phyloP scores from a whole-genome alignment of 2,113 vertebrate species.

The Apeltes quadracus region DNA sequence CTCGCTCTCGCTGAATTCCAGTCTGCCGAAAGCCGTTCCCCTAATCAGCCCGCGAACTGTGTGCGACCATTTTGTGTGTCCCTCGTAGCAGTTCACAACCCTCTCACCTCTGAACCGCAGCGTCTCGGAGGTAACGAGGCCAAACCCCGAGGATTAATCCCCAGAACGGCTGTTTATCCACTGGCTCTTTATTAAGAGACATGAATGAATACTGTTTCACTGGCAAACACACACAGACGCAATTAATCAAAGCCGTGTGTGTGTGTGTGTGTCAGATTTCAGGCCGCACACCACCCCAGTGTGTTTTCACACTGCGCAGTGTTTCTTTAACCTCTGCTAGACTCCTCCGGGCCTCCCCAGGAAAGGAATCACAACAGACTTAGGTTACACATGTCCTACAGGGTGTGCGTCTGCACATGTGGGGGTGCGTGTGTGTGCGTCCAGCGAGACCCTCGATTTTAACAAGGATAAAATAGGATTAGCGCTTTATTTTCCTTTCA shows the following conservation, averaged over 20 bases:
- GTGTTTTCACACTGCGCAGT: constrained; percentile 74
- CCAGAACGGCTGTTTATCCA: constrained; percentile 70
- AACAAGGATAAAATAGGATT: constrained; percentile 83
- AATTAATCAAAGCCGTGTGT: constrained; percentile 79
- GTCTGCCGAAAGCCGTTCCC: constrained; percentile 20
- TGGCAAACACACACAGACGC: constrained; percentile 64
- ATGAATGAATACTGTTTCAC: constrained; percentile 74
- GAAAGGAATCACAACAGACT: constrained; percentile 82
- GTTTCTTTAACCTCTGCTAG: constrained; percentile 81
- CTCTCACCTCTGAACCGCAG: constrained; percentile 63
- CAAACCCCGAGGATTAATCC: constrained; percentile 50
- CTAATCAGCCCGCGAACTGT: constrained; percentile 21
- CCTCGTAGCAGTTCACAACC: constrained; percentile 63
- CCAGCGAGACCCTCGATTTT: constrained; percentile 62
- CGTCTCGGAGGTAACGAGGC: constrained; percentile 58
- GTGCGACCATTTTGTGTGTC: constrained; percentile 48
- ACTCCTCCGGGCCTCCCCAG: constrained; percentile 74
- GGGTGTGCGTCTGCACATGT: constrained; percentile 55
- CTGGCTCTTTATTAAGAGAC: constrained; percentile 68
- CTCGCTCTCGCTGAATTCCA: background rate
- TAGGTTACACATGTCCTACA: constrained; percentile 82
- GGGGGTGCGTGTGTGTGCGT: constrained; percentile 46
- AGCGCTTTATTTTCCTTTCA: constrained; percentile 83
- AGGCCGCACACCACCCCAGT: constrained; percentile 73
- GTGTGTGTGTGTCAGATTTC: constrained; percentile 64